Conservation (phyloP, 2,888 invertebrate genomes). For the Lycaena phlaeas region DNA sequence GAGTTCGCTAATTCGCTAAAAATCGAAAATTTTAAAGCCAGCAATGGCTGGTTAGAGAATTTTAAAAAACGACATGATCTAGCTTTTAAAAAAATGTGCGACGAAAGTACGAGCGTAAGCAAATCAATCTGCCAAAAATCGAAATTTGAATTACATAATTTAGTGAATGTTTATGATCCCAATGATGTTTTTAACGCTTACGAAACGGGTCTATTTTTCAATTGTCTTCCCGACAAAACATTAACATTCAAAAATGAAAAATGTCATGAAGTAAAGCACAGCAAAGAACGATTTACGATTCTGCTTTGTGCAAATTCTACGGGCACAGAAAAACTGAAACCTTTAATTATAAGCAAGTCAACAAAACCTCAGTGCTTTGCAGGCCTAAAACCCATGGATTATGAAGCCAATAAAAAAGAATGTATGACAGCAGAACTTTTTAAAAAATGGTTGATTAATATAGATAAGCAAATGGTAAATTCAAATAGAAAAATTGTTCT, state of each 20-base stretch:
- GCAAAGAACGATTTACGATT: constrained; percentile 19
- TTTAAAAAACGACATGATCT: constrained; percentile 20
- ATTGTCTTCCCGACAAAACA: constrained; percentile 14
- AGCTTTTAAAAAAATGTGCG: constrained; percentile 22
- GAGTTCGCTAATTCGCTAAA: constrained; percentile 12
- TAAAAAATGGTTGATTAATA: constrained; percentile 12
- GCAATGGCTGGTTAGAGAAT: constrained; percentile 21
- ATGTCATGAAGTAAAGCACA: constrained; percentile 19
- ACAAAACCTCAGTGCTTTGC: constrained; percentile 19
- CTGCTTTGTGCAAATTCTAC: constrained; percentile 17
- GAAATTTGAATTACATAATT: constrained; percentile 11
- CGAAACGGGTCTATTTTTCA: constrained; percentile 12
- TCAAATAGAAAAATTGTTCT: constrained; percentile 15
- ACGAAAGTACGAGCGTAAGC: constrained; percentile 20
- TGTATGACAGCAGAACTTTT: constrained; percentile 15
- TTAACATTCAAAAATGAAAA: constrained; percentile 17
- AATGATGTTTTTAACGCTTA: constrained; percentile 15
- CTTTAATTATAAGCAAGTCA: constrained; percentile 17
- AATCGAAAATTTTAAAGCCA: constrained; percentile 15
- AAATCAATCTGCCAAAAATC: constrained; percentile 8
- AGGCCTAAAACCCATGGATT: constrained; percentile 16
- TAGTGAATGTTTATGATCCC: constrained; percentile 10
- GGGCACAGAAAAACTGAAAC: constrained; percentile 19
- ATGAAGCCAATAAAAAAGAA: constrained; percentile 17
- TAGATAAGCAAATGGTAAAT: constrained; percentile 11